phyloP scores from a whole-genome alignment of 2,888 invertebrate species.

The Saturnia japonica region DNA sequence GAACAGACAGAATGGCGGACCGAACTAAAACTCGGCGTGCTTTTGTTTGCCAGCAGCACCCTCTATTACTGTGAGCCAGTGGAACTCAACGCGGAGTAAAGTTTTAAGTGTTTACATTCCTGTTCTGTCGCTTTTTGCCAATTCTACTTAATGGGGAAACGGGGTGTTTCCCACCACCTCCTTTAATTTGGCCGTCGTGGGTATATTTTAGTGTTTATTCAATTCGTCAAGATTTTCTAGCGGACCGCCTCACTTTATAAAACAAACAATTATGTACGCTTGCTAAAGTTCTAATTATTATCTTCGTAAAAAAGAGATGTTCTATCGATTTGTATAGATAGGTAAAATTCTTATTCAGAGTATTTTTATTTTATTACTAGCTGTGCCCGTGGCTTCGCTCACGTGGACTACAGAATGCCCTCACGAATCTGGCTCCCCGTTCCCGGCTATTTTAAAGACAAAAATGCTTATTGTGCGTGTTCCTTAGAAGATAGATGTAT shows the following conservation, averaged over 20 bases:
- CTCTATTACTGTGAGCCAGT: constrained; percentile 62
- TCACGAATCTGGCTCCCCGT: too few species aligned
- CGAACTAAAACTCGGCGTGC: constrained; percentile 65
- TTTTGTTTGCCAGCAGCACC: constrained; percentile 74
- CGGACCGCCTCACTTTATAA: constrained; percentile 28
- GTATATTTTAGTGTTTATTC: constrained; percentile 65
- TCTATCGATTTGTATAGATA: not conserved
- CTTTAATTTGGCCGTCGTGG: constrained; percentile 65
- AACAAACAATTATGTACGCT: constrained; percentile 21
- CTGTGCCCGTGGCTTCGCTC: too few species aligned
- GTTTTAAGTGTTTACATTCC: constrained; percentile 80
- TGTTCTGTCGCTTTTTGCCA: constrained; percentile 78
- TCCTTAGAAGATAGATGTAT: too few species aligned
- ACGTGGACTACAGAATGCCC: too few species aligned
- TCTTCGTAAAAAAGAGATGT: constrained; percentile 20
- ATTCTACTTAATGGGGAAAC: constrained; percentile 74
- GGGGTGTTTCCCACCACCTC: constrained; percentile 65
- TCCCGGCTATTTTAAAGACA: too few species aligned
- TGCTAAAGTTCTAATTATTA: constrained; percentile 22
- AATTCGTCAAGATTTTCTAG: constrained; percentile 54
- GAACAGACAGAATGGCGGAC: constrained; percentile 65
- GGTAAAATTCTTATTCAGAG: too few species aligned
- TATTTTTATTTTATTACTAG: too few species aligned
- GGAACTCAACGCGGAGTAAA: constrained; percentile 64
- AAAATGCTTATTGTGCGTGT: too few species aligned